Percentiles rank a stretch among this genome's conserved stretches.
phyloP scores from a whole-genome alignment of 1,140 invertebrate genomes.

The Pachyrhynchus sulphureomaculatus region DNA sequence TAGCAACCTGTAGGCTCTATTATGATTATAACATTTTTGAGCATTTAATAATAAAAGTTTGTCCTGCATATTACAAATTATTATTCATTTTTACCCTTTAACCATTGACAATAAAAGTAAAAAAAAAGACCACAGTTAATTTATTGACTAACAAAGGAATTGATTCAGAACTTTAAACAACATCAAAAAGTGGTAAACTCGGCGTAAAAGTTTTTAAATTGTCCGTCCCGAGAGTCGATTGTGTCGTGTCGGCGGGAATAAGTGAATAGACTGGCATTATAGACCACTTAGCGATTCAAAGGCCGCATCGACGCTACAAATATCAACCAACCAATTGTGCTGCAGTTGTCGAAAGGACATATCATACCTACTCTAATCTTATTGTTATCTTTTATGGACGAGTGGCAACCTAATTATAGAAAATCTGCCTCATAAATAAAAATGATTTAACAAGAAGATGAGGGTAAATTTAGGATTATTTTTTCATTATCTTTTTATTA shows the following conservation, averaged over 20 bases:
- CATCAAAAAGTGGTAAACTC: slow-evolving; percentile 8
- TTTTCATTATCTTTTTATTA: too few relatives aligned
- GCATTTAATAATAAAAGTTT: too few relatives aligned
- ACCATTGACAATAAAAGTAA: too few relatives aligned
- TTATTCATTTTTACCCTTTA: too few relatives aligned
- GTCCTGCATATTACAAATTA: too few relatives aligned
- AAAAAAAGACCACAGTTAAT: too few relatives aligned
- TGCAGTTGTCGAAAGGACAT: slow-evolving; percentile 17
- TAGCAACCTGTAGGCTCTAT: too few relatives aligned
- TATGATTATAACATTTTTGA: too few relatives aligned
- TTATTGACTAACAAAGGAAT: not conserved
- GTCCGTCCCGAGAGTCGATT: slow-evolving; percentile 15
- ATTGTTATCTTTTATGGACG: slow-evolving; percentile 12
- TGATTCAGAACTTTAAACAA: not conserved
- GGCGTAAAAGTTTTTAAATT: slow-evolving; percentile 14
- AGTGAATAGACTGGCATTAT: slow-evolving; percentile 18
- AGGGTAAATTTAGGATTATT: too few relatives aligned
- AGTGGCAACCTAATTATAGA: slow-evolving; percentile 9
- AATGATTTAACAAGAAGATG: not conserved
- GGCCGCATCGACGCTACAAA: slow-evolving; percentile 21
- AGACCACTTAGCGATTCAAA: slow-evolving; percentile 25
- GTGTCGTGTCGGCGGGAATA: slow-evolving; percentile 11
- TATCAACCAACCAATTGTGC: slow-evolving; percentile 22
- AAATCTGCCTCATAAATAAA: slow-evolving; percentile 8
- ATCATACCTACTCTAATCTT: slow-evolving; percentile 21